Percentiles rank a stretch among this genome's conserved stretches.
These are phyloP conservation scores for Arbacia lixula DNA, from an alignment of 53 echinoderm and acorn worm species.

Conservation along the genomic window DNA sequence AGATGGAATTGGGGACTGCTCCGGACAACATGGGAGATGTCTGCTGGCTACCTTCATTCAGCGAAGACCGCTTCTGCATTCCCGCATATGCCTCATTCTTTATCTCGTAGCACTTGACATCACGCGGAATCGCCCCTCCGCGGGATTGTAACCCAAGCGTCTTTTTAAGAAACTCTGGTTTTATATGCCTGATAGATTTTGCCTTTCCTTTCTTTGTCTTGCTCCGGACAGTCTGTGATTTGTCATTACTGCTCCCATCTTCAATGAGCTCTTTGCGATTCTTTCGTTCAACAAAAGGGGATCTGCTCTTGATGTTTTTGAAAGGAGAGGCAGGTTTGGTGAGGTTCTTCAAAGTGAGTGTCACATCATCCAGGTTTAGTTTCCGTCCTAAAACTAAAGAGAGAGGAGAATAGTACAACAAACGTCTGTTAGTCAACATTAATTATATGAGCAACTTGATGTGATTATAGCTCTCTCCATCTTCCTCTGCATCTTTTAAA, in stretches of 20 bases:
- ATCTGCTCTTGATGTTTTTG: constrained; percentile 10
- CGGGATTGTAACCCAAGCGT: constrained; percentile 33
- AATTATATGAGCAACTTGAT: not conserved
- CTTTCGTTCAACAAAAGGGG: constrained; percentile 25
- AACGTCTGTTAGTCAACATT: not conserved
- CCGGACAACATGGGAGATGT: constrained; percentile 44
- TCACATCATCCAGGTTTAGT: constrained; percentile 78
- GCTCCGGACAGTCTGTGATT: not conserved
- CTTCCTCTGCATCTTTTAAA: too few species aligned
- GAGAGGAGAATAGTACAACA: not conserved
- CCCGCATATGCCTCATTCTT: constrained; percentile 33
- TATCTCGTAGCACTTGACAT: constrained; percentile 48
- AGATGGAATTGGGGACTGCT: constrained; percentile 41
- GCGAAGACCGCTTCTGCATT: constrained; percentile 60
- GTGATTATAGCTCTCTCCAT: too few species aligned
- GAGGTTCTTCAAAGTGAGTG: constrained; percentile 64
- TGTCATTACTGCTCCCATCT: not conserved
- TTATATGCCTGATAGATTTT: constrained; percentile 70
- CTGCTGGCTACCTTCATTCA: constrained; percentile 29
- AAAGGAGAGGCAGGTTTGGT: constrained; percentile 58
- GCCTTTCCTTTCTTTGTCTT: constrained; percentile 36
- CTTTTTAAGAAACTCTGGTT: constrained; percentile 66
- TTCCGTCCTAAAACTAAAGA: constrained; percentile 57
- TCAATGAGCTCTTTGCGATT: constrained; percentile 25
- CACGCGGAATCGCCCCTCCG: constrained; percentile 31